These are phyloP conservation scores for Myotis daubentonii DNA, from an alignment of 2,797 vertebrate genomes.

Conservation along the genomic window DNA sequence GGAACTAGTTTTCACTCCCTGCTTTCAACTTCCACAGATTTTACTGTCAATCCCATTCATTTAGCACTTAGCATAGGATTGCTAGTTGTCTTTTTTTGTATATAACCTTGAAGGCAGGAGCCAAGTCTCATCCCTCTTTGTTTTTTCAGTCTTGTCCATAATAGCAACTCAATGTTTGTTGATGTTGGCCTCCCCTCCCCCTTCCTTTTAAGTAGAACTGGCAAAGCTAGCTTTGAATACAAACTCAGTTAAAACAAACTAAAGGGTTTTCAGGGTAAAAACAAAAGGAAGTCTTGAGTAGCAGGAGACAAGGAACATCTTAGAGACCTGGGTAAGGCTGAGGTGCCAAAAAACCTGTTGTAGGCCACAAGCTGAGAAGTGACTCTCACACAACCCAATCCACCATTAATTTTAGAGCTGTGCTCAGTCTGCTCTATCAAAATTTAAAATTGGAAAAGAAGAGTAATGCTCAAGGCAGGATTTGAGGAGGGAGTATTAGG, in stretches of 20 bases:
- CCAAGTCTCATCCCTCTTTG: slow-evolving; percentile 61
- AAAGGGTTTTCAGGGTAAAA: slow-evolving; percentile 70
- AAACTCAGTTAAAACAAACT: slow-evolving; percentile 71
- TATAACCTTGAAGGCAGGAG: slow-evolving; percentile 68
- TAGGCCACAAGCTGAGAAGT: slow-evolving; percentile 40
- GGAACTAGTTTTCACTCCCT: slow-evolving; percentile 62
- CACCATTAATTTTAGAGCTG: not conserved
- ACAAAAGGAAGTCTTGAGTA: slow-evolving; percentile 47
- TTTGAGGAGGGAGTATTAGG: not conserved
- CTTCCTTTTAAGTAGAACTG: slow-evolving; percentile 54
- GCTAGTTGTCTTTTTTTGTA: slow-evolving; percentile 65
- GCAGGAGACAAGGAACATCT: slow-evolving; percentile 44
- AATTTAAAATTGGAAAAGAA: not conserved
- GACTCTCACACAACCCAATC: not conserved
- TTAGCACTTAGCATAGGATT: slow-evolving; percentile 70
- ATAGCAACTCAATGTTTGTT: slow-evolving; percentile 67
- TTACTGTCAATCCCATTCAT: slow-evolving; percentile 70
- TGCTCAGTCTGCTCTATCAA: not conserved
- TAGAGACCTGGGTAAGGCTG: not conserved
- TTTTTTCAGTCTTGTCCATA: slow-evolving; percentile 66
- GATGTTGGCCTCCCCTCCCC: slow-evolving; percentile 57
- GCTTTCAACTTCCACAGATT: slow-evolving; percentile 66
- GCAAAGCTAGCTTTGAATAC: slow-evolving; percentile 63
- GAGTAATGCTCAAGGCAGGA: not conserved
- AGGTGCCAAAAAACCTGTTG: slow-evolving; percentile 37